A percentile compares a stretch with the other conserved stretches of the same genome.
Evolutionary conservation across 2,113 vertebrate species (phyloP).

Genomic region (Nyctibius bracteatus): DNA sequence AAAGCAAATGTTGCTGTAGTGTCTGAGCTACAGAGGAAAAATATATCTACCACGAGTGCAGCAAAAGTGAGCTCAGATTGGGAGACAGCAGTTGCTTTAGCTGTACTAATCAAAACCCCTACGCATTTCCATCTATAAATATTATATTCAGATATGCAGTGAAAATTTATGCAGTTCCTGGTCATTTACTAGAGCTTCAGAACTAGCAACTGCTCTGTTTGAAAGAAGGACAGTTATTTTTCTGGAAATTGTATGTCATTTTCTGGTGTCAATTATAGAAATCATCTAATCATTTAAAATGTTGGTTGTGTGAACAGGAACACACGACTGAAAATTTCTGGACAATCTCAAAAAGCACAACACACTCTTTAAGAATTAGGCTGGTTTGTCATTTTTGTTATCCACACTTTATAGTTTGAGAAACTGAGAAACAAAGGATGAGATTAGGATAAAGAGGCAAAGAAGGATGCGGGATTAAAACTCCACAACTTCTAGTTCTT

Average conservation of each 20-base stretch:
- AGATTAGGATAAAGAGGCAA: background rate
- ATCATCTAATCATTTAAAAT: background rate
- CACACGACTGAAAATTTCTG: background rate
- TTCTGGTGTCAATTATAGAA: background rate
- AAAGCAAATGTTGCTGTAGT: background rate
- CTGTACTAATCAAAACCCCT: background rate
- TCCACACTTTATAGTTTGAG: background rate
- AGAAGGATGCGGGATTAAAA: background rate
- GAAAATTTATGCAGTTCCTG: background rate
- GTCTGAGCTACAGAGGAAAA: background rate
- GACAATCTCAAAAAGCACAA: background rate
- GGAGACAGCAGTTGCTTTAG: background rate
- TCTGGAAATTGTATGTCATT: background rate
- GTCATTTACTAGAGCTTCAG: background rate
- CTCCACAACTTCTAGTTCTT: background rate
- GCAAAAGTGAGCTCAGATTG: background rate
- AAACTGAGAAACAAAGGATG: background rate
- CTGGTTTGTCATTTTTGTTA: background rate
- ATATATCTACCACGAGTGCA: background rate
- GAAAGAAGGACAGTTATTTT: background rate
- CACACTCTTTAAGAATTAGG: background rate
- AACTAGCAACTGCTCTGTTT: background rate
- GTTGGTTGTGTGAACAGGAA: background rate
- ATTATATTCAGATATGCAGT: background rate
- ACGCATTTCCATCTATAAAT: background rate